Evolutionary conservation across 2,888 invertebrate genomes (phyloP), one percentile per base, ranked within the genome.

Genomic region (Antheraea assamensis): DNA sequence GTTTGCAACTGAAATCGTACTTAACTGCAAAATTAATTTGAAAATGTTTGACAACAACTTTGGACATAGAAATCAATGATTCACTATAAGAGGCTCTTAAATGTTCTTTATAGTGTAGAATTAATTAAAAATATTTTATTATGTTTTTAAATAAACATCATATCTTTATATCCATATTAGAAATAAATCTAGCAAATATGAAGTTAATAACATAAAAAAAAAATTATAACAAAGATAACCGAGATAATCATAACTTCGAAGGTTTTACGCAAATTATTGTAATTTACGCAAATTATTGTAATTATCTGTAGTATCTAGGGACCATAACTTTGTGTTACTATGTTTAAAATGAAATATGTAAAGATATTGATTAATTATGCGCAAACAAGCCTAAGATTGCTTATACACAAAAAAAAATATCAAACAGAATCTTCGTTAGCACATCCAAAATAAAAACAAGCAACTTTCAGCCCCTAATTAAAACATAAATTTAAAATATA

Each of bases 381-480:
- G 80, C 82, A 82, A 75, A 82, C 81, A 80, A 84, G 83, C 83
- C 81, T 80, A 81, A 80, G 78, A 79, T 78, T 77, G 73, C 79
- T 77, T 76, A 79, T 75, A 75, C 74, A 74, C 76, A 77, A 74
- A 74, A 75, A 74, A 75, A 42, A 42, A 42, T 42, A 13, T 81
- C 74, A 76, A 76, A 78, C 73, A 82, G 78, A 75, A 82, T 75
- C 77, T 77, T 80, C 81, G 78, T 77, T 80, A 83, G 87, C 87
- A 64, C 52, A 72, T 71, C 49, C 66, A 72, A 73, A 58, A 71
- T 66, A 88, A 87, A 88, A 87, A 68, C 30, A 93, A 93, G 92
- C 92, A 86, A 90, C 82, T 85, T 83, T 85, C 93, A 93, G 93
- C 93, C 92, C 88, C 89, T 92, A 93, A 79, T 84, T 87, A 90